Conservation (phyloP, 2,113 vertebrate species). For the Heliornis fulica region DNA sequence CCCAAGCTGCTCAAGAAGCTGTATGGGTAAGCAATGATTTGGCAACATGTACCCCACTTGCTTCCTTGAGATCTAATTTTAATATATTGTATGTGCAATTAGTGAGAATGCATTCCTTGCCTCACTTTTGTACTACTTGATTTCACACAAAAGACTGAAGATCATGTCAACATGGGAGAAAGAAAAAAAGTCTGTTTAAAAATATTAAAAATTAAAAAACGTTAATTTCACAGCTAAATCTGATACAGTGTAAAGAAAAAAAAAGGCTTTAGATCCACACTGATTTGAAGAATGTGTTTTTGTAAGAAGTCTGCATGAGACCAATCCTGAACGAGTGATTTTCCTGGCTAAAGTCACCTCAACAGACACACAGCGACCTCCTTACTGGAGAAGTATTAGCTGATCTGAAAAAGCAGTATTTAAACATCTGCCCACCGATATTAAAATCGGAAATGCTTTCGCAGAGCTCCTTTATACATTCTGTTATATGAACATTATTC, state of each 20-base stretch:
- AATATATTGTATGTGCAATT: neutral
- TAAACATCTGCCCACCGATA: neutral
- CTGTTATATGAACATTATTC: neutral
- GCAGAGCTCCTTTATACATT: neutral
- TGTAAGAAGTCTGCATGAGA: neutral
- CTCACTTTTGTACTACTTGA: neutral
- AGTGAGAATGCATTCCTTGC: neutral
- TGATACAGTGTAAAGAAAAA: no score
- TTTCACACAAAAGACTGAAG: neutral
- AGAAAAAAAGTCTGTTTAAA: no score
- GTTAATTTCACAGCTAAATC: neutral
- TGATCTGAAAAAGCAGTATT: neutral
- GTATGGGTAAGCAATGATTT: no score
- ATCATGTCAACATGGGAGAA: neutral
- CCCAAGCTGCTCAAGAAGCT: neutral
- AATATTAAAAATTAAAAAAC: no score
- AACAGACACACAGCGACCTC: neutral
- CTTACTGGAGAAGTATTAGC: neutral
- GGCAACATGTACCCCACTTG: neutral
- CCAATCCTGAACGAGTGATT: neutral
- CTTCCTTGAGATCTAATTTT: neutral
- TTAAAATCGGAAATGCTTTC: neutral
- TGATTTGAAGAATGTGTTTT: neutral
- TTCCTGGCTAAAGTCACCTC: neutral
- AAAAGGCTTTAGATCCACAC: neutral